These are phyloP conservation scores for Acanthochromis polyacanthus DNA, from an alignment of 2,113 vertebrate species.

Conservation along the genomic window DNA sequence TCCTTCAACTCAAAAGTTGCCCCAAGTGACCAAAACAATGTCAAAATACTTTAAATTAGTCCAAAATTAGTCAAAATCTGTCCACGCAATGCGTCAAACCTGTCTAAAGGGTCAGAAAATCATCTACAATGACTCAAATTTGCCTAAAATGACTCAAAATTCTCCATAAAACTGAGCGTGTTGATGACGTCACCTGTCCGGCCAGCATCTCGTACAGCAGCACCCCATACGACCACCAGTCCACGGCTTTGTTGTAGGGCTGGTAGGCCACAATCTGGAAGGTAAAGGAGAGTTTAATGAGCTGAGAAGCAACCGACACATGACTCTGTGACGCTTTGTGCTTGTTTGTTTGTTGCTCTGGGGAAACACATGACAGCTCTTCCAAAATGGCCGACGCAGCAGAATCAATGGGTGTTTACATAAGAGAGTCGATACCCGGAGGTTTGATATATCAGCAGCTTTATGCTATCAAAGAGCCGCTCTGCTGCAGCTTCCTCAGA, in stretches of 20 bases:
- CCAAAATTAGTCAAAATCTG: too few species aligned
- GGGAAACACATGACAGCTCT: slow-evolving; percentile 79
- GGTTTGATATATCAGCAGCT: slow-evolving; percentile 50
- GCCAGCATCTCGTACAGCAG: slow-evolving; percentile 94
- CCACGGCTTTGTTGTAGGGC: slow-evolving; percentile 91
- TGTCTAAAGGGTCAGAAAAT: too few species aligned
- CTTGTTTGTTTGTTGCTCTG: slow-evolving; percentile 44
- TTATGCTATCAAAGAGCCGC: slow-evolving; percentile 69
- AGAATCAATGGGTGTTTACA: slow-evolving; percentile 84
- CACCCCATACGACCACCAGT: slow-evolving; percentile 96
- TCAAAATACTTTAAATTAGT: too few species aligned
- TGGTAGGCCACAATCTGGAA: slow-evolving; percentile 93
- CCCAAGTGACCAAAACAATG: too few species aligned
- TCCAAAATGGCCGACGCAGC: slow-evolving; percentile 79
- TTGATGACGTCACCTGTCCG: slow-evolving; percentile 86
- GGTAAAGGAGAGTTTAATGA: slow-evolving; percentile 44
- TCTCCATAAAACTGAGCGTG: too few species aligned
- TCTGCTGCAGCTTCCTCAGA: too few species aligned
- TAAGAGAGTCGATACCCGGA: slow-evolving; percentile 79
- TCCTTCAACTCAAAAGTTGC: too few species aligned
- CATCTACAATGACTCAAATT: too few species aligned
- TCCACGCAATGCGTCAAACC: too few species aligned
- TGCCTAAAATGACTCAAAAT: too few species aligned
- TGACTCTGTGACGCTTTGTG: slow-evolving; percentile 30
- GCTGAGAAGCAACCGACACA: slow-evolving; percentile 54